Conservation (phyloP, 2,113 vertebrate genomes). For the Percopsis transmontana region DNA sequence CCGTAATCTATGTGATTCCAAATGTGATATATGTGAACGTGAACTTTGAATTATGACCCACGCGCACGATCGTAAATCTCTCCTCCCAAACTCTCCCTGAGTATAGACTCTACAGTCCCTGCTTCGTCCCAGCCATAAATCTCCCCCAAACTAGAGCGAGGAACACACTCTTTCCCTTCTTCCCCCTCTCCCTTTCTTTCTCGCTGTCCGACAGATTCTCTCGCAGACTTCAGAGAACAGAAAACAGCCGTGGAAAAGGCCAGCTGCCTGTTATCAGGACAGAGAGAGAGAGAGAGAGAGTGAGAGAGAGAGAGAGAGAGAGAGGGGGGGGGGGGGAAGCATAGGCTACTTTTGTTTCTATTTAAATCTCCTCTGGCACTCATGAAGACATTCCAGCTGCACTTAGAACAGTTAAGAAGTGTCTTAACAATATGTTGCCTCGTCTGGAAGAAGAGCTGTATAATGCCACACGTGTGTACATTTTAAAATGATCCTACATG, state of each 20-base stretch:
- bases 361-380: too few species aligned
- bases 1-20: constrained; percentile 83
- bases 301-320: not conserved
- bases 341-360: too few species aligned
- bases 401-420: too few species aligned
- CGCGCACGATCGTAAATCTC: constrained; percentile 78
- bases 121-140: constrained; percentile 75
- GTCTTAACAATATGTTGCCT: too few species aligned
- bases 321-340: not conserved
- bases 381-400: too few species aligned
- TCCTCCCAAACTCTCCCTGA: constrained; percentile 75
- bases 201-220: constrained; percentile 12
- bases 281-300: constrained; percentile 1
- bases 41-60: constrained; percentile 84
- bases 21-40: constrained; percentile 82
- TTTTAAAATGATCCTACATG: too few species aligned
- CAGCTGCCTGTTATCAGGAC: constrained; percentile 19
- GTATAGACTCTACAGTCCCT: constrained; percentile 74
- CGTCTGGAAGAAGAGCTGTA: too few species aligned
- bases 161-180: constrained; percentile 50
- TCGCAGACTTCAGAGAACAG: constrained; percentile 63
- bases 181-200: not conserved
- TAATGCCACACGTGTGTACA: too few species aligned
- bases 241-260: constrained; percentile 51
- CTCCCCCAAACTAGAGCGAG: constrained; percentile 75